Evolutionary conservation across 2,888 invertebrate species (phyloP), one percentile per base, ranked within the genome.

Genomic region (Epinotia brunnichana): DNA sequence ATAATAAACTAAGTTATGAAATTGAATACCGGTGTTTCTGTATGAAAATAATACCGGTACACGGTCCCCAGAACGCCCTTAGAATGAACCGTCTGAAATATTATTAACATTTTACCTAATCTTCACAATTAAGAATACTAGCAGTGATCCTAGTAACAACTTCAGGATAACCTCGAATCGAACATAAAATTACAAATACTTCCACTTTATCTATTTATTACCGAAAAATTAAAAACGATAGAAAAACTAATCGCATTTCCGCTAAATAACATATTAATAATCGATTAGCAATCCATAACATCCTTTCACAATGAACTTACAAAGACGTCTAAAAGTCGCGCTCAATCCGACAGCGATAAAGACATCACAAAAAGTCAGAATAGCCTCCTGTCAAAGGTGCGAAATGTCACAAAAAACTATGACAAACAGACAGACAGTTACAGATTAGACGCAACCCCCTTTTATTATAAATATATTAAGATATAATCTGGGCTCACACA

Each of bases 401-500:
- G 80, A 90, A 90, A 85, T 75, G 82, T 86, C 85, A 85, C 68
- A 63, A 82, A 83, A 85, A 85, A 85, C 81, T 77, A 71, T 83
- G 77, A 79, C 77, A 72, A 66, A 74, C 79, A 74, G 76, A 84
- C 86, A 83, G 87, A 91, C 92, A 92, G 92, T 92, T 92, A 92
- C 91, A 92, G 92, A 92, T 92, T 92, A 91, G 83, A 82, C 82
- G 81, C 87, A 84, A 86, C 87, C 89, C 86, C 84, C 86, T 84
- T 88, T 88, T 87, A 90, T 90, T 86, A 89, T 84, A 90, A 88
- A 84, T 88, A 89, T 88, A 92, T 92, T 91, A 92, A 91, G 91
- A 92, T 91, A 90, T 90, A 85, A 92, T 92, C 91, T 82, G 79
- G 56, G 74, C 75, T 74, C 69, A 77, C 80, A 85, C 82, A 83